These are phyloP conservation scores for Corythornis leucogaster DNA, from an alignment of 2,797 vertebrate species.

Conservation along the genomic window DNA sequence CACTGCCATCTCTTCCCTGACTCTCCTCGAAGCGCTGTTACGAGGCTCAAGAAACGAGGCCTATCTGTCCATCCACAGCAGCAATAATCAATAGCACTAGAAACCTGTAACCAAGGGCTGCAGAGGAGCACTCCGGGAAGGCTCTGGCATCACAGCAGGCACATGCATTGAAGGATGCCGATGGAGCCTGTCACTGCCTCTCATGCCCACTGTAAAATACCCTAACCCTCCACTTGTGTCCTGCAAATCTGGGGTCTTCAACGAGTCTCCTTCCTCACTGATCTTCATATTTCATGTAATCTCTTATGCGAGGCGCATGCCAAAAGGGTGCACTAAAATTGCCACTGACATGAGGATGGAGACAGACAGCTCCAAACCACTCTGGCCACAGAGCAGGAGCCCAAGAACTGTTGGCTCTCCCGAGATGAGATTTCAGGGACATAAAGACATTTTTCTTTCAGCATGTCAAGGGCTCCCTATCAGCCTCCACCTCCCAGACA, in stretches of 20 bases:
- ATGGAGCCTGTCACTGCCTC: not conserved
- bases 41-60: fast-evolving
- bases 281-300: not conserved
- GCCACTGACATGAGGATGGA: not conserved
- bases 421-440: not conserved
- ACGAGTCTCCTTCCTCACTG: not conserved
- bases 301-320: not conserved
- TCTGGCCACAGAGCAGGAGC: not conserved
- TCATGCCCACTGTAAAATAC: not conserved
- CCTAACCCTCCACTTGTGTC: fast-evolving
- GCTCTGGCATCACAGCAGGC: fast-evolving
- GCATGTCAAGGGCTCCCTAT: not conserved
- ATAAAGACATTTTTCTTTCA: not conserved
- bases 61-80: not conserved
- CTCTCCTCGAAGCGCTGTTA: not conserved
- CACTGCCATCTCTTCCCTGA: not conserved
- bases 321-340: not conserved
- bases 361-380: not conserved
- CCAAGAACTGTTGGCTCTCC: not conserved
- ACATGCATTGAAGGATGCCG: fast-evolving
- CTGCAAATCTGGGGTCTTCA: not conserved
- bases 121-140: not conserved
- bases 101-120: not conserved
- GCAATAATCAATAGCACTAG: not conserved
- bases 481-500: not conserved